phyloP scores from a whole-genome alignment of 2,113 vertebrate genomes.

The Mola mola region DNA sequence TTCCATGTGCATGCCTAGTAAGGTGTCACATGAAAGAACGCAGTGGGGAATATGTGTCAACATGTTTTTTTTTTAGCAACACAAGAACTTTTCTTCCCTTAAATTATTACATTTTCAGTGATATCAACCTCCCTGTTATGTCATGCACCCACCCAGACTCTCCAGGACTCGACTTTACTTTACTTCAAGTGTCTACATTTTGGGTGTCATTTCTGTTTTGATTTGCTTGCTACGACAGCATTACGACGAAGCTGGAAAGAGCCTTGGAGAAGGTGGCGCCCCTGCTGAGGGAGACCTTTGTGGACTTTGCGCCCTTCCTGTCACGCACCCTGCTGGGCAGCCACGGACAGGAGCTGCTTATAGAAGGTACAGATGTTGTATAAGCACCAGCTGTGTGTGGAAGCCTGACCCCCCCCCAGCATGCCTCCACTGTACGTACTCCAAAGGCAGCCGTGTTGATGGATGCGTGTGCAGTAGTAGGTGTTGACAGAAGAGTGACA shows the following conservation, averaged over 20 bases:
- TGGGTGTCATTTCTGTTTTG: neutral
- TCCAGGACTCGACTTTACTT: no score
- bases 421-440: slow-evolving; percentile 9
- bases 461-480: slow-evolving; percentile 27
- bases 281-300: slow-evolving; percentile 96
- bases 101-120: slow-evolving; percentile 14
- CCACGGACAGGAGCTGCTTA: slow-evolving; percentile 96
- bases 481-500: slow-evolving; percentile 44
- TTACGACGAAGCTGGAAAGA: slow-evolving; percentile 96
- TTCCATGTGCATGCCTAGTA: slow-evolving; percentile 35
- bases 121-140: slow-evolving; percentile 35
- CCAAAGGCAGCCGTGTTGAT: slow-evolving; percentile 24
- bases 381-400: neutral
- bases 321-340: slow-evolving; percentile 96
- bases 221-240: slow-evolving; percentile 83
- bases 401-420: slow-evolving; percentile 4
- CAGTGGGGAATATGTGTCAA: slow-evolving; percentile 15
- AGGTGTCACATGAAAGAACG: slow-evolving; percentile 48
- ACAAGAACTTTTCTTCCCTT: neutral
- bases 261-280: slow-evolving; percentile 97
- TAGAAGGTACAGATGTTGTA: slow-evolving; percentile 90
- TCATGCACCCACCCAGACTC: no score
- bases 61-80: slow-evolving; percentile 8
- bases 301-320: slow-evolving; percentile 98
- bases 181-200: slow-evolving; percentile 13